Evolutionary conservation across 2,888 invertebrate genomes (phyloP).

Genomic region (Schrankia costaestrigalis): DNA sequence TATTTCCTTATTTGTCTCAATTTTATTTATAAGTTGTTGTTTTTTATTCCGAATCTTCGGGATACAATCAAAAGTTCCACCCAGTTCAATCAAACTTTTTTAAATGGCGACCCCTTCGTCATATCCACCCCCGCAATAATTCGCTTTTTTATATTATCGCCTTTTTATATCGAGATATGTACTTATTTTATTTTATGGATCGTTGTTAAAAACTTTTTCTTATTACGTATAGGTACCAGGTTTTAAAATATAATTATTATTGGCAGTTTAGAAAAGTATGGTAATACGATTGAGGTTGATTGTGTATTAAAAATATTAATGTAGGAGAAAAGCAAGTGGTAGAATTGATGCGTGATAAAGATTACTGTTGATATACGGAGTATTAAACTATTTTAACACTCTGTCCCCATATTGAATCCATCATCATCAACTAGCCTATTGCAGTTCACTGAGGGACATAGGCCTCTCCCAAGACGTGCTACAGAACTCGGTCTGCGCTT

Average conservation of each 20-base stretch:
- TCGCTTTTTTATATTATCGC: conserved; percentile 56
- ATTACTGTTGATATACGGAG: too few relatives aligned
- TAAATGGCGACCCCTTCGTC: conserved; percentile 59
- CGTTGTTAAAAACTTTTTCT: conserved; percentile 48
- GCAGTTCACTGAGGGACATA: too few relatives aligned
- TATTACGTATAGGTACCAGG: too few relatives aligned
- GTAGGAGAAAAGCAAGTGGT: too few relatives aligned
- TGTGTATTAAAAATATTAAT: neutral
- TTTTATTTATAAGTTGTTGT: conserved; percentile 59
- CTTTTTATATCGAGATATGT: conserved; percentile 60
- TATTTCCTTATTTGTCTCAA: conserved; percentile 32
- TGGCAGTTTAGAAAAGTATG: neutral
- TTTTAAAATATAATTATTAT: conserved; percentile 19
- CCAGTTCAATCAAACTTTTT: conserved; percentile 76
- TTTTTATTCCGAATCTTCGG: conserved; percentile 61
- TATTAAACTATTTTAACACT: too few relatives aligned
- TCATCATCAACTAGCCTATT: too few relatives aligned
- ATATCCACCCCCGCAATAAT: conserved; percentile 47
- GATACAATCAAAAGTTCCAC: conserved; percentile 71
- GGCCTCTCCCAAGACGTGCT: too few relatives aligned
- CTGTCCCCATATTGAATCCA: too few relatives aligned
- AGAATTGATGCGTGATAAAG: too few relatives aligned
- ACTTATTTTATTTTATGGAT: conserved; percentile 53
- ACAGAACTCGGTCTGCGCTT: too few relatives aligned
- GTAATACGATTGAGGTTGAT: neutral